Base-by-base conservation (phyloP, 2,888 invertebrate species). In the Scaptomyza polygonia region DNA sequence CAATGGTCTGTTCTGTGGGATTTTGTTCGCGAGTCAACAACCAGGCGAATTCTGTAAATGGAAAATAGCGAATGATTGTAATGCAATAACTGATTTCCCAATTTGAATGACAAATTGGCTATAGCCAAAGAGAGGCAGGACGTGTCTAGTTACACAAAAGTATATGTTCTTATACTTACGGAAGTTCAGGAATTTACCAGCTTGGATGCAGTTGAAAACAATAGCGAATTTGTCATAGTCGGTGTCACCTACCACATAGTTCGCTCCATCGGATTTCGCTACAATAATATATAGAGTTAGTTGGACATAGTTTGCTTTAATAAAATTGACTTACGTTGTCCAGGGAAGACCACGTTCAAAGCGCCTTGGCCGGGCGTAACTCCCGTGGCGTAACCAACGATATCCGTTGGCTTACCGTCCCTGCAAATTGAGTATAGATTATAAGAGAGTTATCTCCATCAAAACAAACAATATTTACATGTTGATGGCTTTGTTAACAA, bases 221-320 rank as follows among this genome's bases (percentile, higher is more conserved):
- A 95, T 94, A 0, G 94, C 80, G 93, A 95, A 53, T 92, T 92
- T 0, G 92, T 91, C 5, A 86, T 95, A 95, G 86, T 95, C 95
- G 4, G 94, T 94, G 48, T 93, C 94, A 51, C 95, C 80, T 21
- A 95, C 90, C 93, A 93, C 93, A 79, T 95, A 94, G 70, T 90
- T 89, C 1, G 87, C 27, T 27, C 14, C 66, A 29, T 27, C 63
- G 2, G 58, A 47, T 34, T 42, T 16, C 55, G 86, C 85, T 85
- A 3, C 5, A 61, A 42, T 9, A 6, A 44, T 5, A 5, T 5
- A 36, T 21, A 14, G 5, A 12, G 16, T 32, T 8, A 25, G 4
- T 2, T 30, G 2, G 1, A 18, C 1, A 11, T 11, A 25, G 11
- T 18, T 29, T 3, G 5, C 11, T 11, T n/a, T 5, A 25, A 25